phyloP scores from a whole-genome alignment of 1,140 invertebrate genomes.

The Drosophila nigromelanica region DNA sequence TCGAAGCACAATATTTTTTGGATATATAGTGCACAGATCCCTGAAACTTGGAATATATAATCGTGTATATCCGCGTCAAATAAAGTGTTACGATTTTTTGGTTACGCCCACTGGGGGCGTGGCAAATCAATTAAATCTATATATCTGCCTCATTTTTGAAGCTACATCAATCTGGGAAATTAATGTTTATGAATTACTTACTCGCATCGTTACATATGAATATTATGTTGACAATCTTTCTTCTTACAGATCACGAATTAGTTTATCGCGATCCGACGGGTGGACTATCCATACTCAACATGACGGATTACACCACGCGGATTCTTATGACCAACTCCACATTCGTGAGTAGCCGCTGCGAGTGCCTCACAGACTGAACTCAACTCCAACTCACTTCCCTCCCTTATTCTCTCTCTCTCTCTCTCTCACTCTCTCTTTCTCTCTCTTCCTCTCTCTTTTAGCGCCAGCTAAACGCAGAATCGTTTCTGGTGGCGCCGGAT shows the following conservation, averaged over 20 bases:
- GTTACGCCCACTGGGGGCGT: no score
- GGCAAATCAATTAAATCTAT: no score
- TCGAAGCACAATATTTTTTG: no score
- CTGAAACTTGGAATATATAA: no score
- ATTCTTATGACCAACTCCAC: slow-evolving; percentile 91
- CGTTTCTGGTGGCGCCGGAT: slow-evolving; percentile 90
- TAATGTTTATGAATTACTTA: no score
- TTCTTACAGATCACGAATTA: slow-evolving; percentile 86
- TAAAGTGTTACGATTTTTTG: no score
- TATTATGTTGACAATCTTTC: not conserved
- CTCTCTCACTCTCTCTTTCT: not conserved
- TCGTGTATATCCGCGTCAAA: no score
- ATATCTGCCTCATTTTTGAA: no score
- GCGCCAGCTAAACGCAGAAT: slow-evolving; percentile 90
- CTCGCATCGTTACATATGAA: no score
- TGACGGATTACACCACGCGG: slow-evolving; percentile 87
- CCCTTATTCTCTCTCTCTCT: not conserved
- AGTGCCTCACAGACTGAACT: not conserved
- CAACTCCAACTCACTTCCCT: not conserved
- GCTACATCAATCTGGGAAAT: no score
- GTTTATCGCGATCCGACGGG: slow-evolving; percentile 89
- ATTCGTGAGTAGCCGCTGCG: slow-evolving; percentile 87
- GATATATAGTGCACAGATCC: no score
- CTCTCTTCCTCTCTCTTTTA: slow-evolving; percentile 56
- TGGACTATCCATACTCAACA: slow-evolving; percentile 89